Evolutionary conservation across 2,113 vertebrate species (phyloP), one percentile per base, ranked within the genome.

Genomic region (Alligator mississippiensis): DNA sequence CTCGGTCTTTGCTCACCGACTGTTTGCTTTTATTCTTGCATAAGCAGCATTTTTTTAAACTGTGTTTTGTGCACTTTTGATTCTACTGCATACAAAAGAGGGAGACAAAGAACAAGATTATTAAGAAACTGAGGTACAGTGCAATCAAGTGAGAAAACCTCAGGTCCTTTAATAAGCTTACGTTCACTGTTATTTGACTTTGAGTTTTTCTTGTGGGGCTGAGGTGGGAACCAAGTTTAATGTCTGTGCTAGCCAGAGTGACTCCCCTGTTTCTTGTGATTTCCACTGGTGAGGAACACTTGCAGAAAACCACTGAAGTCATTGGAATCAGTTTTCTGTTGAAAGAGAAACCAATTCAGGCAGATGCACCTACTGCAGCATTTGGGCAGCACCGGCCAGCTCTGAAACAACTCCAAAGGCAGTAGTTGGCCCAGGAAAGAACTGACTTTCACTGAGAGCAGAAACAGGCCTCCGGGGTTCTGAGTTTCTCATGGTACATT

Each of bases 311-410:
- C 84, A 68, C 30, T 91, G 90, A 60, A 4, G 0, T 87, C 83
- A 47, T 57, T 14, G 1, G 77, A 92, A 92, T 83, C 91, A 79
- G 90, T 91, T 63, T 82, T 74, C 91, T 79, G 15, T 70, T 91
- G 86, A 84, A 96, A 85, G 76, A 95, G 83, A 47, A 94, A 85
- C 0, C 1, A 80, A n/a, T 14, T 16, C 38, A 91, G 90, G 79
- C 82, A 92, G 86, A 94, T 85, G 88, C 85, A 97, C 80, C 90
- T 85, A 16, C 80, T 95, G 90, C 80, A 92, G 82, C 64, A 88
- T 77, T 63, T 90, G 68, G 77, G 92, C 84, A 58, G 61, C 78
- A 47, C 90, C 95, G 86, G 84, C 82, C 30, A 58, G 34, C 34
- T 64, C 77, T 90, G 77, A 88, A 93, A 89, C 77, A 64, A 64